Conservation (phyloP, 2,888 invertebrate genomes). For the Eilema caniola region DNA sequence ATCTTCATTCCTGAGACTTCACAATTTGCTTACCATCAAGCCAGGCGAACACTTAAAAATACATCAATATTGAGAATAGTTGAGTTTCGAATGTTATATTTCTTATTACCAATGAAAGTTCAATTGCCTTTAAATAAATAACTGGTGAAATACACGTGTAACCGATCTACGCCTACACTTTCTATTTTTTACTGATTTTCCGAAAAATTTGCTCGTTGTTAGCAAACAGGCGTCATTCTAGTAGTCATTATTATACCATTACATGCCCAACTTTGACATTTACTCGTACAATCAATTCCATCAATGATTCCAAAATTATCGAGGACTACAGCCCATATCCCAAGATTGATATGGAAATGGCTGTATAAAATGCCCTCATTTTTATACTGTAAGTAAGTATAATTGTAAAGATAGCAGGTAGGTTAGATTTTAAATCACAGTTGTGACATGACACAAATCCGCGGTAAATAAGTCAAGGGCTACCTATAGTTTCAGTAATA, state of each 20-base stretch:
- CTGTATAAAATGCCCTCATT: constrained; percentile 85
- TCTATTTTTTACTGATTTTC: background rate
- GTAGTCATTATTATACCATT: too few relatives aligned
- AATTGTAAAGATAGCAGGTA: background rate
- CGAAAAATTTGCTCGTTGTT: background rate
- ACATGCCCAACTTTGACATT: constrained; percentile 95
- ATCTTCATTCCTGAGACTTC: too few relatives aligned
- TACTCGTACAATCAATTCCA: constrained; percentile 90
- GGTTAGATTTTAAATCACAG: background rate
- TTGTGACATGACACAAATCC: too few relatives aligned
- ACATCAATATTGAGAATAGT: background rate
- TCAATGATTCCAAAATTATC: constrained; percentile 95
- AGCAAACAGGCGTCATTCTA: background rate
- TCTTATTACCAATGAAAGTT: background rate
- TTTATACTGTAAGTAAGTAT: background rate
- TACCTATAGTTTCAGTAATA: too few relatives aligned
- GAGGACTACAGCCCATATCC: constrained; percentile 95
- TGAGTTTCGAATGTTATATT: background rate
- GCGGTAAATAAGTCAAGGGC: too few relatives aligned
- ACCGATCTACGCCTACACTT: background rate
- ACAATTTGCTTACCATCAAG: background rate
- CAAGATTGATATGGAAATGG: constrained; percentile 97
- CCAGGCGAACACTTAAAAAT: background rate
- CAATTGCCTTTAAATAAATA: background rate
- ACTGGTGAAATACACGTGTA: background rate